Evolutionary conservation across 1,140 invertebrate genomes (phyloP).

Genomic region (Plectus sambesii): DNA sequence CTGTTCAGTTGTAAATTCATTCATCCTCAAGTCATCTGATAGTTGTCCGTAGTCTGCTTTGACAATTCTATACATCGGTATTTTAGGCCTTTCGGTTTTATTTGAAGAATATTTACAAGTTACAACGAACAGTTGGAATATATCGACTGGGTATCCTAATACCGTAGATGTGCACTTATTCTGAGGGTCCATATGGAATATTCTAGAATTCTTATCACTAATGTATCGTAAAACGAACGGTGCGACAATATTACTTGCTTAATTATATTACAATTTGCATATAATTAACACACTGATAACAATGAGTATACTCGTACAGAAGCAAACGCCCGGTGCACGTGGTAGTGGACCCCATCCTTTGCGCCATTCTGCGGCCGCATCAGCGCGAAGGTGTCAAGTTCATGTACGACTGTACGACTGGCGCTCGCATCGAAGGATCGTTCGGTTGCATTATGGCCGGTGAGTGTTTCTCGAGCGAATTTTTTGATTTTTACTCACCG

Average conservation of each 20-base stretch:
- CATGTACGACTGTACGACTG: conserved; percentile 98
- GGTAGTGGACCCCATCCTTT: conserved; percentile 81
- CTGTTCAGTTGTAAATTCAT: neutral
- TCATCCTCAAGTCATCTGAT: neutral
- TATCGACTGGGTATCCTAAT: too few relatives aligned
- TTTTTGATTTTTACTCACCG: conserved; percentile 14
- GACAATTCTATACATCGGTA: too few relatives aligned
- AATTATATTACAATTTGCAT: too few relatives aligned
- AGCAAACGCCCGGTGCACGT: conserved; percentile 63
- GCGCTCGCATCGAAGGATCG: conserved; percentile 72
- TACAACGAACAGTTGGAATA: too few relatives aligned
- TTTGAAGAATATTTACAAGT: too few relatives aligned
- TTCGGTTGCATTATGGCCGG: conserved; percentile 74
- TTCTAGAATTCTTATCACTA: conserved; percentile 1
- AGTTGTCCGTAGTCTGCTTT: neutral
- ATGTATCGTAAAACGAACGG: neutral
- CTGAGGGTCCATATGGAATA: neutral
- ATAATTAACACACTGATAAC: too few relatives aligned
- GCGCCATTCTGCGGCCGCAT: conserved; percentile 84
- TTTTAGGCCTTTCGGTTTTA: too few relatives aligned
- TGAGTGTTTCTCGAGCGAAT: conserved; percentile 65
- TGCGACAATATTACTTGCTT: too few relatives aligned
- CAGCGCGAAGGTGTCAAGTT: conserved; percentile 98
- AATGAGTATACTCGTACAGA: too few relatives aligned
- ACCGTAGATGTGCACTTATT: neutral